phyloP scores from a whole-genome alignment of 1,140 invertebrate genomes.

The Paralvinella palmiformis region DNA sequence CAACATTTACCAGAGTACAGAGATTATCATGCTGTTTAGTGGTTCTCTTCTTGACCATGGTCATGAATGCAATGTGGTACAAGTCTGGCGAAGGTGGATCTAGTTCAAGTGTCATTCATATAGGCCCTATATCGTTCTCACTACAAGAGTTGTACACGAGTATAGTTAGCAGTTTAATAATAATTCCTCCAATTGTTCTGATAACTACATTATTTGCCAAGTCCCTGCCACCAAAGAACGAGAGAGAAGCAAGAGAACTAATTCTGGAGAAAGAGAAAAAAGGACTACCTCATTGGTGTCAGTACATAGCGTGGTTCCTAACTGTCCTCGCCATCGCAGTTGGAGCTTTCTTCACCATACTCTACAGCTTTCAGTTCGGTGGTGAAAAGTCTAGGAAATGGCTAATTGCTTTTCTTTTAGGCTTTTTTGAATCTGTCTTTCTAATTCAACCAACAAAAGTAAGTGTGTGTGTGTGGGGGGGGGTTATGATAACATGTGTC shows the following conservation, averaged over 20 bases:
- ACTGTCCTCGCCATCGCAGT: conserved; percentile 23
- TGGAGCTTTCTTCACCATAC: conserved; percentile 32
- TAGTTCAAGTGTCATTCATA: neutral
- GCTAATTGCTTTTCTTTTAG: conserved; percentile 18
- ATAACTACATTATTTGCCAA: conserved; percentile 9
- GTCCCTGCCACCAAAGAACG: neutral
- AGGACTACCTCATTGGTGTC: conserved; percentile 25
- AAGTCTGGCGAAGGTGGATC: conserved; percentile 22
- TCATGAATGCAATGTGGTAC: conserved; percentile 44
- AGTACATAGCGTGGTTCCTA: conserved; percentile 29
- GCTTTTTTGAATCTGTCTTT: neutral
- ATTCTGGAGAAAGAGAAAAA: neutral
- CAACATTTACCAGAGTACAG: conserved; percentile 40
- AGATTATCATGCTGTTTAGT: conserved; percentile 33
- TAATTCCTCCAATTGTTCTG: conserved; percentile 1
- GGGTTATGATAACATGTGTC: no score
- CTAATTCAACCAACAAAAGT: neutral
- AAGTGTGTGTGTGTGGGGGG: no score
- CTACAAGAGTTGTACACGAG: conserved; percentile 4
- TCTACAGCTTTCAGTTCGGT: conserved; percentile 39
- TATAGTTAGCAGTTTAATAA: neutral
- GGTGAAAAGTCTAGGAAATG: conserved; percentile 32
- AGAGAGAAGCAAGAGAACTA: neutral
- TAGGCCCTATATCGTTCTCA: conserved; percentile 9
- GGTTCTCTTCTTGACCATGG: conserved; percentile 36